Evolutionary conservation across 2,113 vertebrate species (phyloP).

Genomic region (Cheirogaleus medius): DNA sequence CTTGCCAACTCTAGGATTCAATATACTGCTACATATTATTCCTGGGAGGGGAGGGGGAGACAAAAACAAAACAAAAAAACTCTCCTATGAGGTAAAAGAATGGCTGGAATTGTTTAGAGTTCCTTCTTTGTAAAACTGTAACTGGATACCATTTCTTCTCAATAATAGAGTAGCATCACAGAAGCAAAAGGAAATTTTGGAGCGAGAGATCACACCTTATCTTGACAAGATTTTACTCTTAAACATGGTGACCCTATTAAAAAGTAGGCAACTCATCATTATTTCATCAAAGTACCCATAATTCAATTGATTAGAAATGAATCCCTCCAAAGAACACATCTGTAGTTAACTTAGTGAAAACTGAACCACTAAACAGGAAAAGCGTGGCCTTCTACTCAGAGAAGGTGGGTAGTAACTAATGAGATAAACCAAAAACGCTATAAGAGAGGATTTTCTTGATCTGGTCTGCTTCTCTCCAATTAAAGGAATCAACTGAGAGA

Average conservation of each 20-base stretch:
- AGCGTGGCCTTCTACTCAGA: conserved; percentile 27
- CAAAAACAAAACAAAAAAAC: not conserved
- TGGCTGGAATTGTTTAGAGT: not conserved
- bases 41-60: not conserved
- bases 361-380: conserved; percentile 49
- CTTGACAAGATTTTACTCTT: not conserved
- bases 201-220: not conserved
- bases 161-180: not conserved
- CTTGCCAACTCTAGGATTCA: not conserved
- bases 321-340: conserved; percentile 28
- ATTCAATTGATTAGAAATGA: conserved; percentile 39
- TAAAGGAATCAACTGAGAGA: conserved; percentile 24
- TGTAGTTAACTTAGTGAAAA: conserved; percentile 43
- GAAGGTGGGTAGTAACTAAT: not conserved
- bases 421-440: conserved; percentile 43
- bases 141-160: conserved; percentile 5
- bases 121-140: not conserved
- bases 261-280: not conserved
- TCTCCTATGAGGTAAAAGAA: not conserved
- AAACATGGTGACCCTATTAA: not conserved
- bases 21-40: not conserved
- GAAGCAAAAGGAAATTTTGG: not conserved
- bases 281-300: not conserved
- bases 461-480: not conserved
- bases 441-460: conserved; percentile 39